Evolutionary conservation across 2,113 vertebrate genomes (phyloP).

Genomic region (Cisticola juncidis): DNA sequence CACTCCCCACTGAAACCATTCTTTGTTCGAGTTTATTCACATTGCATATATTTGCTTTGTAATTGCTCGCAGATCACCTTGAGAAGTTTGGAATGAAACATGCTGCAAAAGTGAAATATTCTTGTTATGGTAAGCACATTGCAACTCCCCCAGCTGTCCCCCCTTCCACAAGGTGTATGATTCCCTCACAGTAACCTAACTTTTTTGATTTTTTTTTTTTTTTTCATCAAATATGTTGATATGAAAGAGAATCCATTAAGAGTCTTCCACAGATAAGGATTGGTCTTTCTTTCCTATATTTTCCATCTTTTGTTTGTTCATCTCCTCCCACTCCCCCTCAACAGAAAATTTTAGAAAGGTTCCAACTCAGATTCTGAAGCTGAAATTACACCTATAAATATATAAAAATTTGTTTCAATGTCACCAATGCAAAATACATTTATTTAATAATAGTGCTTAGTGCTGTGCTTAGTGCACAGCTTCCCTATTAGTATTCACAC

Average conservation of each 20-base stretch:
- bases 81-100: neutral
- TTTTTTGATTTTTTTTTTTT: neutral
- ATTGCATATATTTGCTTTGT: neutral
- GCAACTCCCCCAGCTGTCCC: fast-evolving
- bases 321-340: neutral
- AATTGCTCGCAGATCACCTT: neutral
- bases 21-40: neutral
- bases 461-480: neutral
- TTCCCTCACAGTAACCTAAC: neutral
- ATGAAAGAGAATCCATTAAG: neutral
- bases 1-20: neutral
- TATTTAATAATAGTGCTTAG: neutral
- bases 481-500: neutral
- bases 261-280: neutral
- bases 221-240: neutral
- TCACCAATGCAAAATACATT: neutral
- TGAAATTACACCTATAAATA: neutral
- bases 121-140: neutral
- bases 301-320: neutral
- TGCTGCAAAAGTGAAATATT: neutral
- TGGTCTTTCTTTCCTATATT: neutral
- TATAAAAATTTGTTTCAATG: neutral
- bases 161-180: neutral
- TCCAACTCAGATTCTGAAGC: neutral
- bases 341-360: neutral